Evolutionary conservation across 2,888 invertebrate genomes (phyloP).

Genomic region (Drepana falcataria): DNA sequence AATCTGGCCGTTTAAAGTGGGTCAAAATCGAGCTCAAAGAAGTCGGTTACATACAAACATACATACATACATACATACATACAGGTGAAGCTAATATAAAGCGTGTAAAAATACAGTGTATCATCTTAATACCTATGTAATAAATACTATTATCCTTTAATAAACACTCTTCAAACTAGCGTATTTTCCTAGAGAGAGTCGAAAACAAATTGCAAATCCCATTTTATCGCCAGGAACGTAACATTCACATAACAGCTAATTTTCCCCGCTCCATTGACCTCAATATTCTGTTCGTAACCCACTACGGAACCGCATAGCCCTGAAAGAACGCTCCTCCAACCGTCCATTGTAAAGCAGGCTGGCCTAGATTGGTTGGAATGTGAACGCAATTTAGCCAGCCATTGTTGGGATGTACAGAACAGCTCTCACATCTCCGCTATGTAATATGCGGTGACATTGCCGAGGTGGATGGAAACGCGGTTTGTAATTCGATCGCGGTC

Average conservation of each 20-base stretch:
- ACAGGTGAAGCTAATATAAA: too few species aligned
- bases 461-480: slow-evolving; percentile 13
- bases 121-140: too few species aligned
- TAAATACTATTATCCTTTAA: too few species aligned
- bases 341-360: slow-evolving; percentile 53
- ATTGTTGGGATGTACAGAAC: slow-evolving; percentile 60
- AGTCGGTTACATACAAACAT: too few species aligned
- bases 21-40: too few species aligned
- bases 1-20: too few species aligned
- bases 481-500: slow-evolving; percentile 7
- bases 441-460: slow-evolving; percentile 25
- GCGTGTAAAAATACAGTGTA: too few species aligned
- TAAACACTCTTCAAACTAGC: too few species aligned
- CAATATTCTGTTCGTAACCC: slow-evolving; percentile 57
- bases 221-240: slow-evolving; percentile 11
- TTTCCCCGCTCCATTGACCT: slow-evolving; percentile 60
- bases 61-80: too few species aligned
- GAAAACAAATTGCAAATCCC: background rate
- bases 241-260: slow-evolving; percentile 41
- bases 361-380: slow-evolving; percentile 68
- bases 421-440: slow-evolving; percentile 13
- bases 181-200: too few species aligned
- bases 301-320: slow-evolving; percentile 50
- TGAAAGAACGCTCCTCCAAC: slow-evolving; percentile 56
- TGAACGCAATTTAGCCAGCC: slow-evolving; percentile 66